Percentiles rank a stretch among this genome's conserved stretches.
These are phyloP conservation scores for Sebastes melanostomus DNA, from an alignment of 2,797 vertebrate species.

Conservation along the genomic window DNA sequence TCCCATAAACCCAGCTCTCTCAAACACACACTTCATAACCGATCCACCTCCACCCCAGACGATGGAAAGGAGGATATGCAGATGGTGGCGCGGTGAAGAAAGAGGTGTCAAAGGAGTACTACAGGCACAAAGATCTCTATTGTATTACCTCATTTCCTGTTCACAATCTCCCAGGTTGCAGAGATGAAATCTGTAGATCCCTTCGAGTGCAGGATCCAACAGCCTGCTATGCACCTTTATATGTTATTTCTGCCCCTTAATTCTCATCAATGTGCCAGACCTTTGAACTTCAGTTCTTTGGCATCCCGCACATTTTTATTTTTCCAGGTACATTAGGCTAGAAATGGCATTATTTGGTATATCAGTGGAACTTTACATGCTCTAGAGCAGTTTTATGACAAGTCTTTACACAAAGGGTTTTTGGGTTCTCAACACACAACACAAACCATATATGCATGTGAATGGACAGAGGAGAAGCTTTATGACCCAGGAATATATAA, in stretches of 20 bases:
- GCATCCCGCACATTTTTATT: no score
- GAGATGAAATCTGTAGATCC: conserved; percentile 60
- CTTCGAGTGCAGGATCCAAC: conserved; percentile 34
- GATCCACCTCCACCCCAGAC: conserved; percentile 51
- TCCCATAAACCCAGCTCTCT: conserved; percentile 49
- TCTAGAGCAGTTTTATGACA: no score
- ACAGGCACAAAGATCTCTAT: conserved; percentile 64
- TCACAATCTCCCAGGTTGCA: conserved; percentile 51
- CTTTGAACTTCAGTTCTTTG: no score
- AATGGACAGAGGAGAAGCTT: no score
- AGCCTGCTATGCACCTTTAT: conserved; percentile 5
- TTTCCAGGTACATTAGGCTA: no score
- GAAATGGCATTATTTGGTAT: no score
- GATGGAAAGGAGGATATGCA: conserved; percentile 52
- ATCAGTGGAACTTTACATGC: no score
- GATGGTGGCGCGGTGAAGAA: conserved; percentile 22
- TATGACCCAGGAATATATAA: no score
- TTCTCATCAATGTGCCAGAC: no score
- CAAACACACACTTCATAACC: conserved; percentile 44
- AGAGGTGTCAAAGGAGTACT: conserved; percentile 31
- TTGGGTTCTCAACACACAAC: no score
- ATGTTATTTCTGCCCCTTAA: conserved; percentile 28
- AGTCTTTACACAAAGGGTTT: no score
- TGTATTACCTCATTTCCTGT: conserved; percentile 77
- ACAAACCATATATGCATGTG: no score